Percentiles rank a stretch among this genome's conserved stretches.
Conservation (phyloP, 2,888 invertebrate species). For the Aethes cnicana region DNA sequence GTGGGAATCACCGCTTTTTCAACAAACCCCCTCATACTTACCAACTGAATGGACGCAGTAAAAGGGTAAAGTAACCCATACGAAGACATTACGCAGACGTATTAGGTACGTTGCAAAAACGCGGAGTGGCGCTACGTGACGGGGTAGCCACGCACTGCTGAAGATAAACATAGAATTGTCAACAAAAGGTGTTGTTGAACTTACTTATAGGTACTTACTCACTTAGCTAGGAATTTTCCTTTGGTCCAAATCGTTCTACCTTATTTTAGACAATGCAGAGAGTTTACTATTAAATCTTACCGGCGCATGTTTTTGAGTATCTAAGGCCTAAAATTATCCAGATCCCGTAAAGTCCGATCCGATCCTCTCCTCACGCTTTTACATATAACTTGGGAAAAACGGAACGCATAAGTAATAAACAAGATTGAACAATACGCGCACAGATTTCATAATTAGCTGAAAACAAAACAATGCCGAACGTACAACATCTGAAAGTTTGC, state of each 20-base stretch:
- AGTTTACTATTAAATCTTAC: too few relatives aligned
- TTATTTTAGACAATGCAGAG: too few relatives aligned
- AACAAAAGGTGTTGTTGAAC: too few relatives aligned
- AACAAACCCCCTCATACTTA: constrained; percentile 34
- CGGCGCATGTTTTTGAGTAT: neutral
- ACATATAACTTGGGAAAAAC: constrained; percentile 13
- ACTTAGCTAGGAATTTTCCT: too few relatives aligned
- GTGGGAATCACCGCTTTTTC: constrained; percentile 38
- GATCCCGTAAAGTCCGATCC: constrained; percentile 4
- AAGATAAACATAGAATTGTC: neutral
- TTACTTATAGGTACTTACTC: too few relatives aligned
- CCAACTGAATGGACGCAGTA: constrained; percentile 28
- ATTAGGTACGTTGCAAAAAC: constrained; percentile 21
- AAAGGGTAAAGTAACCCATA: constrained; percentile 27
- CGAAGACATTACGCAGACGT: constrained; percentile 28
- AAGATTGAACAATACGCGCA: constrained; percentile 18
- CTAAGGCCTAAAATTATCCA: neutral
- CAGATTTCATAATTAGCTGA: constrained; percentile 19
- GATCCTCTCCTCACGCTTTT: neutral
- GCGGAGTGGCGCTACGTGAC: constrained; percentile 2
- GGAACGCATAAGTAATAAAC: constrained; percentile 19
- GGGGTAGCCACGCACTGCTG: neutral
- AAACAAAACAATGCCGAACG: constrained; percentile 1
- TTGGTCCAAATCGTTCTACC: too few relatives aligned
- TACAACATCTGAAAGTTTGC: neutral